phyloP scores from a whole-genome alignment of 2,888 invertebrate genomes.

The Agrotis clavis region DNA sequence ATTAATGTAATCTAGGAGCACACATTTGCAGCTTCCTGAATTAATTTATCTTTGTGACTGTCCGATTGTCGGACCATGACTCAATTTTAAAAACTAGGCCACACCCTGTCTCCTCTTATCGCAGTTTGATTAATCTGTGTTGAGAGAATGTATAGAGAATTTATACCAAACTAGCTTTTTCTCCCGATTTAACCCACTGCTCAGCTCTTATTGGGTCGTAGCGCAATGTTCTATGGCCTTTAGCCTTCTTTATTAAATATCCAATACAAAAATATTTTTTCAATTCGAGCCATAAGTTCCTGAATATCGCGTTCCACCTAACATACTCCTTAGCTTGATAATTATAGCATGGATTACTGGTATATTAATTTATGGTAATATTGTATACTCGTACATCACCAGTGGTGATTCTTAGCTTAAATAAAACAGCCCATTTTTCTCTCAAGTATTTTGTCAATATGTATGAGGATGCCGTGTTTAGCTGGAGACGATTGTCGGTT shows the following conservation, averaged over 20 bases:
- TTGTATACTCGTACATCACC: no score
- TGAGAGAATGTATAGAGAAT: conserved; percentile 3
- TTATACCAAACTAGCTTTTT: neutral
- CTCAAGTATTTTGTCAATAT: conserved; percentile 11
- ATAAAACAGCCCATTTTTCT: conserved; percentile 10
- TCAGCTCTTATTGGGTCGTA: no score
- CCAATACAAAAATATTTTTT: no score
- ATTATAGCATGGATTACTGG: no score
- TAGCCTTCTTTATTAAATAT: no score
- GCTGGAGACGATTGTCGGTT: conserved; percentile 1
- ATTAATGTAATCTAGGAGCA: conserved; percentile 1
- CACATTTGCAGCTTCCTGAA: conserved; percentile 1
- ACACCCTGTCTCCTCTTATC: conserved; percentile 6
- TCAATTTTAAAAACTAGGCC: conserved; percentile 32
- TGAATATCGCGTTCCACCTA: no score
- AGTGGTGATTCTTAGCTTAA: no score
- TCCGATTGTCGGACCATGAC: conserved; percentile 8
- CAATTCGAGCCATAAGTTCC: no score
- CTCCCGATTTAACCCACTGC: no score
- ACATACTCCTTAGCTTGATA: no score
- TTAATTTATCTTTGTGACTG: conserved; percentile 4
- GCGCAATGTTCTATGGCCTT: no score
- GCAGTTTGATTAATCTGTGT: neutral
- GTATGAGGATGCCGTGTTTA: conserved; percentile 13
- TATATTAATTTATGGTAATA: neutral